These are phyloP conservation scores for Phyllopteryx taeniolatus DNA, from an alignment of 2,113 vertebrate genomes.

Conservation along the genomic window DNA sequence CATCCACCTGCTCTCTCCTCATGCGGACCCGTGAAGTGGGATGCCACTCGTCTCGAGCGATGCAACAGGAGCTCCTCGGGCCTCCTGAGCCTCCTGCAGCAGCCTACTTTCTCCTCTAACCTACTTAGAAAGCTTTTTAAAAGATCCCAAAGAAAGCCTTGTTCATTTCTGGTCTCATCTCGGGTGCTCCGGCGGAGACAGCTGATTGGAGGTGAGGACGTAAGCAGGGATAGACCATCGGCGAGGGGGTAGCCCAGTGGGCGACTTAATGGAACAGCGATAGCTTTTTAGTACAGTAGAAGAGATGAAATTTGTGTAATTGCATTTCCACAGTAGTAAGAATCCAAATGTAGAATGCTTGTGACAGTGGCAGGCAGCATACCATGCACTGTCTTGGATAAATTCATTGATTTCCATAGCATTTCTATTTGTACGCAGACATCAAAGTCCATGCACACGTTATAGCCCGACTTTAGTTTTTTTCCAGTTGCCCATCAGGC, in stretches of 20 bases:
- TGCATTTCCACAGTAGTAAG: neutral
- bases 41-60: constrained; percentile 64
- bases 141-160: constrained; percentile 71
- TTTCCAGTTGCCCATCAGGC: no score
- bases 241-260: constrained; percentile 5
- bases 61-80: constrained; percentile 58
- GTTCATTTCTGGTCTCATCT: constrained; percentile 59
- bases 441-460: neutral
- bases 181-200: constrained; percentile 41
- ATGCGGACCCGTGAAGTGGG: constrained; percentile 59
- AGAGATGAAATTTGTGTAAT: neutral
- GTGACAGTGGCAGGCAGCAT: neutral
- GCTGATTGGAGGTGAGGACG: constrained; percentile 39
- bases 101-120: constrained; percentile 78
- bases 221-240: constrained; percentile 32
- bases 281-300: neutral
- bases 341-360: neutral
- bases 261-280: neutral
- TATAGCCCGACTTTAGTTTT: neutral
- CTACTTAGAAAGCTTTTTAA: constrained; percentile 75
- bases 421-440: neutral
- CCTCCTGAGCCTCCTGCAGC: constrained; percentile 63
- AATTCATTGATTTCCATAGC: neutral
- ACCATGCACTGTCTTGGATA: neutral
- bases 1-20: constrained; percentile 17